These are phyloP conservation scores for Chydorus sphaericus DNA, from an alignment of 2,888 invertebrate species.

Conservation along the genomic window DNA sequence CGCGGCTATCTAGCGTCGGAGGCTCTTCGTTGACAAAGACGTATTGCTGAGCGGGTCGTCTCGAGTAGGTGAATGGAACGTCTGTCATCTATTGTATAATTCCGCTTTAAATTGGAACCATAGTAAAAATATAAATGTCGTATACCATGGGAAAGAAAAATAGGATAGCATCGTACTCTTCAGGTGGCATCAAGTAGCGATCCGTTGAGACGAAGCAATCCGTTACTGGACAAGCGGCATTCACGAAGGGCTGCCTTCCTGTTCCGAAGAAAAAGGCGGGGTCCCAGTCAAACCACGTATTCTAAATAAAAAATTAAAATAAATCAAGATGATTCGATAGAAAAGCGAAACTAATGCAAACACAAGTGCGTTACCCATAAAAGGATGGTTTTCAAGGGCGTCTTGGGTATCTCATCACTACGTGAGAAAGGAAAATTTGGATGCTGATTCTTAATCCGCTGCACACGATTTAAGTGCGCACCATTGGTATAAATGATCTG, in stretches of 20 bases:
- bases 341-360: too few species aligned
- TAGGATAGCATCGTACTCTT: conserved; percentile 4
- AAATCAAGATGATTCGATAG: too few species aligned
- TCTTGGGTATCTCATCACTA: background rate
- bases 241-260: conserved; percentile 3
- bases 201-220: background rate
- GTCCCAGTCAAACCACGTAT: conserved; percentile 1
- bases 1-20: background rate
- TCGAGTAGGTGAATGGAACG: conserved; percentile 8
- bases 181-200: conserved; percentile 1
- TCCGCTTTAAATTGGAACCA: too few species aligned
- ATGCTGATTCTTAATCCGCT: too few species aligned
- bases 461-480: too few species aligned
- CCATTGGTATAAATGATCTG: too few species aligned
- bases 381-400: background rate
- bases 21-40: conserved; percentile 9
- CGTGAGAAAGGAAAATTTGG: background rate
- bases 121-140: too few species aligned
- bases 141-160: conserved; percentile 9
- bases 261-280: conserved; percentile 6
- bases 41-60: background rate
- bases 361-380: too few species aligned
- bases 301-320: too few species aligned
- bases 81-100: background rate
- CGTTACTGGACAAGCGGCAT: background rate